A percentile compares a stretch with the other conserved stretches of the same genome.
Evolutionary conservation across 2,797 vertebrate genomes (phyloP).

Genomic region (Peromyscus attwateri): DNA sequence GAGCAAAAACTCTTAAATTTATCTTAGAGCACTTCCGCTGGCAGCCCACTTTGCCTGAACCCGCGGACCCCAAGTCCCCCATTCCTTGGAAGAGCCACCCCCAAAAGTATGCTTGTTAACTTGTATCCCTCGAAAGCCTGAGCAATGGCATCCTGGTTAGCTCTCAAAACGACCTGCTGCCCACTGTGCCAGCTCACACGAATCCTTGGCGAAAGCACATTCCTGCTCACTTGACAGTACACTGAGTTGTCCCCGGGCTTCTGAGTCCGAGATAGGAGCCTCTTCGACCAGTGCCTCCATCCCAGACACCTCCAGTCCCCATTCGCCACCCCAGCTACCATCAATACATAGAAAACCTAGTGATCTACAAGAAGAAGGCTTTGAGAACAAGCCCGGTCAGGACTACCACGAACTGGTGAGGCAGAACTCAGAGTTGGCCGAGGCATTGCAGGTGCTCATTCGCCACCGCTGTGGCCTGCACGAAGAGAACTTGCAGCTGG

Average conservation of each 20-base stretch:
- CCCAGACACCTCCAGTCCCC: neutral
- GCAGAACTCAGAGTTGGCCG: conserved; percentile 91
- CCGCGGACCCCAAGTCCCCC: neutral
- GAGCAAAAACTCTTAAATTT: conserved; percentile 91
- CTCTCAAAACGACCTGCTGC: neutral
- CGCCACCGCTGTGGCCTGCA: no score
- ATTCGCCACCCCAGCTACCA: neutral
- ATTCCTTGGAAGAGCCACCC: neutral
- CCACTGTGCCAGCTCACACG: conserved; percentile 51
- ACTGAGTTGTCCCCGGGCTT: neutral
- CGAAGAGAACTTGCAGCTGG: no score
- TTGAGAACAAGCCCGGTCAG: neutral
- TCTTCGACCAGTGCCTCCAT: neutral
- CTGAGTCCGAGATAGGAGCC: neutral
- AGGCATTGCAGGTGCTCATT: conserved; percentile 77
- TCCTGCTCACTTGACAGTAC: conserved; percentile 48
- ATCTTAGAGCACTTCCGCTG: conserved; percentile 89
- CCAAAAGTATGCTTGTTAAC: neutral
- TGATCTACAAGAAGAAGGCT: neutral
- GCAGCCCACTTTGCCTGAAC: conserved; percentile 49
- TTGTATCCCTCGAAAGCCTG: conserved; percentile 15
- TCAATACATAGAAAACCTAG: neutral
- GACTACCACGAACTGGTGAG: conserved; percentile 86
- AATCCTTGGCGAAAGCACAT: conserved; percentile 42
- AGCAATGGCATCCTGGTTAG: neutral